These are phyloP conservation scores for Cuculus canorus DNA, from an alignment of 2,797 vertebrate species.

Conservation along the genomic window DNA sequence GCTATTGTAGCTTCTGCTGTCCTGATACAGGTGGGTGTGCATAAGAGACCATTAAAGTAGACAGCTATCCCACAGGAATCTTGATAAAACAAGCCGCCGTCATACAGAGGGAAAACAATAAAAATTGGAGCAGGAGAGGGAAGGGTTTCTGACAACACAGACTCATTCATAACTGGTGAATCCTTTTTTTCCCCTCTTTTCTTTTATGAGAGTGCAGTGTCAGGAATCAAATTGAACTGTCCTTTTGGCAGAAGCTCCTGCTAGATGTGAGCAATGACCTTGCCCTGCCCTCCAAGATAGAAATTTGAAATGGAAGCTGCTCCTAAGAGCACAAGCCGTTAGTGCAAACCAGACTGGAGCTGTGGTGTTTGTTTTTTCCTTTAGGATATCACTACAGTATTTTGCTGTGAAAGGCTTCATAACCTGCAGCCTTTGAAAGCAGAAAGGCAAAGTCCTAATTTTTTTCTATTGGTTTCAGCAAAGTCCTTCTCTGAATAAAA, in stretches of 20 bases:
- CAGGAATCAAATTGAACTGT: constrained; percentile 19
- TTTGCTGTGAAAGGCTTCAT: background rate
- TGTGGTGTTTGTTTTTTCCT: background rate
- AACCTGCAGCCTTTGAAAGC: background rate
- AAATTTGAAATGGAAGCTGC: background rate
- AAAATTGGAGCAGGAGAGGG: background rate
- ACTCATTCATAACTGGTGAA: background rate
- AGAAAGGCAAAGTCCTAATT: background rate
- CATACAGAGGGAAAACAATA: background rate
- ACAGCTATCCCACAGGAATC: background rate
- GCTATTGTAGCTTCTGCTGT: background rate
- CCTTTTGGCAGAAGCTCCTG: background rate
- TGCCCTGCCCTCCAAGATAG: background rate
- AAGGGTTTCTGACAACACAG: background rate
- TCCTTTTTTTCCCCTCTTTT: background rate
- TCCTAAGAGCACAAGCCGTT: background rate
- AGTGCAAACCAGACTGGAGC: background rate
- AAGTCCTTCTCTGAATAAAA: background rate
- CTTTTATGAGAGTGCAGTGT: background rate
- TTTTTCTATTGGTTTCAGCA: background rate
- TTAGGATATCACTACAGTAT: background rate
- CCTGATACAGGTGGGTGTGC: background rate
- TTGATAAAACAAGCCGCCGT: background rate
- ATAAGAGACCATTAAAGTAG: background rate
- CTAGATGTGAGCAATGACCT: constrained; percentile 14